Evolutionary conservation across 2,797 vertebrate species (phyloP).

Genomic region (Lagocephalus sceleratus): DNA sequence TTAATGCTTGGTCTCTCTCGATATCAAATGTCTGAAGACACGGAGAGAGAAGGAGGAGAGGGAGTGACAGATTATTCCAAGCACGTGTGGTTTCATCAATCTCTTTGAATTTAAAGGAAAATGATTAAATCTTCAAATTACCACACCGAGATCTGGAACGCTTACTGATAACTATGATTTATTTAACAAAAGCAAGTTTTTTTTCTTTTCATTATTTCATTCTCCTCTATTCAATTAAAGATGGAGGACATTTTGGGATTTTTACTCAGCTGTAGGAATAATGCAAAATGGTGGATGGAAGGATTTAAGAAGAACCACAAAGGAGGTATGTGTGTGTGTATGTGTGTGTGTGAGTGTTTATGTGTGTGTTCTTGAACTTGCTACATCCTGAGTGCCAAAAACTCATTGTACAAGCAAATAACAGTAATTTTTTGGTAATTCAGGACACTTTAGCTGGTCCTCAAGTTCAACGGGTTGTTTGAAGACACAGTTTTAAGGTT

Average conservation of each 20-base stretch:
- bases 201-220: background rate
- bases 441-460: no score
- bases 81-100: slow-evolving; percentile 45
- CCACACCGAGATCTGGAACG: slow-evolving; percentile 1
- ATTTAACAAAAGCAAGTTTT: background rate
- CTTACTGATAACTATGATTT: slow-evolving; percentile 4
- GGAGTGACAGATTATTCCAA: slow-evolving; percentile 46
- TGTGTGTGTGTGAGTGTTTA: slow-evolving; percentile 12
- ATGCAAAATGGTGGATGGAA: slow-evolving; percentile 67
- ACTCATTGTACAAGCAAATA: no score
- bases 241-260: slow-evolving; percentile 61
- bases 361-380: background rate
- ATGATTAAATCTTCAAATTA: slow-evolving; percentile 37
- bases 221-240: slow-evolving; percentile 1
- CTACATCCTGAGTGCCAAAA: no score
- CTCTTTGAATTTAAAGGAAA: slow-evolving; percentile 51
- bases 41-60: slow-evolving; percentile 10
- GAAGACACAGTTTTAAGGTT: no score
- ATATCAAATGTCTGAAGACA: slow-evolving; percentile 59
- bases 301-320: slow-evolving; percentile 22
- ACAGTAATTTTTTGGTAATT: no score
- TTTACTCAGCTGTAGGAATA: slow-evolving; percentile 19
- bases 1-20: slow-evolving; percentile 69
- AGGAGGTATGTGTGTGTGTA: slow-evolving; percentile 50
- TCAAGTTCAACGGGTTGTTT: no score